Evolutionary conservation across 2,888 invertebrate species (phyloP).

Genomic region (Cactoblastis cactorum): DNA sequence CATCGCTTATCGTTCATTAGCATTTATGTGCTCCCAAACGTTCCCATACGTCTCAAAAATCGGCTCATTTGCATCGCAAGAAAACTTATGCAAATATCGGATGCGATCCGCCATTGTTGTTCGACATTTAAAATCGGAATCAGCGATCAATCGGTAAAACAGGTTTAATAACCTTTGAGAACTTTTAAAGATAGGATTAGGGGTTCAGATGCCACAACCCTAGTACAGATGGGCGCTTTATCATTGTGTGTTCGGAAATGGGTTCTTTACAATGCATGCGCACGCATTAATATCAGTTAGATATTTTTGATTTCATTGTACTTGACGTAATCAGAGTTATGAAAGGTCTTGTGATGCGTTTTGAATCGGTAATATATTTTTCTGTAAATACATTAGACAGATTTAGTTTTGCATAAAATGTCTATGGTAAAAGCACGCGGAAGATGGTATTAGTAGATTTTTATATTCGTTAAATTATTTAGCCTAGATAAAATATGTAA

Average conservation of each 20-base stretch:
- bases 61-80: slow-evolving; percentile 67
- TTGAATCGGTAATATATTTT: slow-evolving; percentile 8
- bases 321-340: slow-evolving; percentile 35
- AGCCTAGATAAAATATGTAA: no score
- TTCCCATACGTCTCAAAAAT: slow-evolving; percentile 48
- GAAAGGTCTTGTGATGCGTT: slow-evolving; percentile 15
- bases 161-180: slow-evolving; percentile 68
- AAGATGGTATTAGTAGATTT: neutral
- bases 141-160: slow-evolving; percentile 72
- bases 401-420: slow-evolving; percentile 1
- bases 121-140: slow-evolving; percentile 64
- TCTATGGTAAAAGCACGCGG: neutral
- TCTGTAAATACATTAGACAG: slow-evolving; percentile 14
- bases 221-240: slow-evolving; percentile 64
- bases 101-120: slow-evolving; percentile 54
- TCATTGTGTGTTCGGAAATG: slow-evolving; percentile 65
- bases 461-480: no score
- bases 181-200: slow-evolving; percentile 59
- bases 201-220: slow-evolving; percentile 55
- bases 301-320: slow-evolving; percentile 22
- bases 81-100: slow-evolving; percentile 70
- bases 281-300: slow-evolving; percentile 47
- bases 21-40: slow-evolving; percentile 71
- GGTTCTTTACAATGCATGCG: slow-evolving; percentile 57
- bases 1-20: slow-evolving; percentile 67